A percentile compares a stretch with the other conserved stretches of the same genome.
phyloP scores from a whole-genome alignment of 2,888 invertebrate genomes.

The Ormyrus rosae region DNA sequence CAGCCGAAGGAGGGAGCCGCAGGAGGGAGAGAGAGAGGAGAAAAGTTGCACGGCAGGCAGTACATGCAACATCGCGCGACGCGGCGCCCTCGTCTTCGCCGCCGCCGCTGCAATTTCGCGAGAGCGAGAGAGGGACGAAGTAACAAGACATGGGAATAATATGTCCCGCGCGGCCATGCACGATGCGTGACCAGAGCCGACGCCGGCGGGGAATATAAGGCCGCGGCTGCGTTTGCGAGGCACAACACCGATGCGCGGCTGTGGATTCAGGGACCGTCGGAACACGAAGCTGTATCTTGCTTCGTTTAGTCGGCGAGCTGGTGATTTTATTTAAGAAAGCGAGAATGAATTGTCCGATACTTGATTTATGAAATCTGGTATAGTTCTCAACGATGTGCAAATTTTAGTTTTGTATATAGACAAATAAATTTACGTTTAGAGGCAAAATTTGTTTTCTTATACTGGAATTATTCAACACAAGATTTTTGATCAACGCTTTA shows the following conservation, averaged over 20 bases:
- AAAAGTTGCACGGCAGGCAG: constrained; percentile 56
- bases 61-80: constrained; percentile 6
- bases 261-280: constrained; percentile 45
- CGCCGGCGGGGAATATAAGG: constrained; percentile 8
- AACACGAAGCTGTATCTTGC: constrained; percentile 17
- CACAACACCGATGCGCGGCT: background rate
- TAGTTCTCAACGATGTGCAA: no score
- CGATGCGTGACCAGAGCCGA: background rate
- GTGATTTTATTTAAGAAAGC: no score
- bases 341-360: no score
- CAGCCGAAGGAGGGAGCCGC: background rate
- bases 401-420: no score
- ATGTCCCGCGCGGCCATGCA: constrained; percentile 60
- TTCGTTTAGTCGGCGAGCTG: constrained; percentile 31
- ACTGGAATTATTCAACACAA: no score
- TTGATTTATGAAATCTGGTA: no score
- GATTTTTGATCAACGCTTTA: no score
- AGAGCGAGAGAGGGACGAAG: constrained; percentile 54
- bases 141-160: constrained; percentile 65
- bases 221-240: no score
- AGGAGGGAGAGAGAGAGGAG: constrained; percentile 32
- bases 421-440: no score
- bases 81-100: background rate
- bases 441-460: no score
- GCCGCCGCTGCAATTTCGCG: constrained; percentile 37